Evolutionary conservation across 2,113 vertebrate genomes (phyloP).

Genomic region (Oncorhynchus keta): DNA sequence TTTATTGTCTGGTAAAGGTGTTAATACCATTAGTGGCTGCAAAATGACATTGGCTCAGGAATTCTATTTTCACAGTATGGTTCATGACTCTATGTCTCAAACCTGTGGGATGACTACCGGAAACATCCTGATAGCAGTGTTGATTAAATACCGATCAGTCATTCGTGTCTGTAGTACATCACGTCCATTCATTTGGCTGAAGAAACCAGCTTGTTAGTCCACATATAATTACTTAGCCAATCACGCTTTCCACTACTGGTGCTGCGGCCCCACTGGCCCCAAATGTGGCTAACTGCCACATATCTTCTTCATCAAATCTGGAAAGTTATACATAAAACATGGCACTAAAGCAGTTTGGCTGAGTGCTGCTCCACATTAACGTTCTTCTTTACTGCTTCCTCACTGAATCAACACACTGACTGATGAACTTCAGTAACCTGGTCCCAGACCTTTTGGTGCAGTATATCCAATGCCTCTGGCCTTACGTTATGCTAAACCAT

Average conservation of each 20-base stretch:
- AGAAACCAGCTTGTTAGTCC: constrained; percentile 2
- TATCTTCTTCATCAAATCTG: constrained; percentile 8
- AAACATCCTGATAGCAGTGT: background rate
- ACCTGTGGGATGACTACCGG: background rate
- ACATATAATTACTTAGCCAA: background rate
- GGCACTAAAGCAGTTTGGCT: background rate
- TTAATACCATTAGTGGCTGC: too few species aligned
- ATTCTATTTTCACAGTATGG: too few species aligned
- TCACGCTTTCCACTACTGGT: background rate
- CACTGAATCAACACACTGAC: background rate
- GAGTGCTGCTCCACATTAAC: background rate
- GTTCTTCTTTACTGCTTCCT: background rate
- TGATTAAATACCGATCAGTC: background rate
- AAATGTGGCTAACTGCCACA: constrained; percentile 2
- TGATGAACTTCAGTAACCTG: background rate
- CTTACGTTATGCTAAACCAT: too few species aligned
- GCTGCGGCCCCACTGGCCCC: background rate
- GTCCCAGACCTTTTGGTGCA: background rate
- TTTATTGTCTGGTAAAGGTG: background rate
- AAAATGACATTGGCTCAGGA: too few species aligned
- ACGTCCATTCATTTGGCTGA: constrained; percentile 17
- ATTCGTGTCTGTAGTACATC: constrained; percentile 17
- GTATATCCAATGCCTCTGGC: too few species aligned
- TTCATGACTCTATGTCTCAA: background rate
- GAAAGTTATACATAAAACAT: constrained; percentile 5